phyloP scores from a whole-genome alignment of 2,113 vertebrate species.

The Semnopithecus entellus region DNA sequence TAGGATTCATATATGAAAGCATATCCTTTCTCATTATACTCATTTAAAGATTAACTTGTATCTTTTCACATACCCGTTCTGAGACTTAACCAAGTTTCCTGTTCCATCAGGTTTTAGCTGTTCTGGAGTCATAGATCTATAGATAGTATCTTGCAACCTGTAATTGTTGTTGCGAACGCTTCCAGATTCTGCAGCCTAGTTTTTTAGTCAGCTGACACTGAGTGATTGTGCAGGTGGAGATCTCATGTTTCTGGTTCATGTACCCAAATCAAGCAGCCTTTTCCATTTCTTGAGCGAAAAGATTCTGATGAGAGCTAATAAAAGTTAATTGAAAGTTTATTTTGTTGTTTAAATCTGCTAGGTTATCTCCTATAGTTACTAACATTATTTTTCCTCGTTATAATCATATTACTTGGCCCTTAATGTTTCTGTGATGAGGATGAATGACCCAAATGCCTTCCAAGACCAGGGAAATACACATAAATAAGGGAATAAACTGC shows the following conservation, averaged over 20 bases:
- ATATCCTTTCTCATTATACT: background rate
- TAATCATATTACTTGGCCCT: background rate
- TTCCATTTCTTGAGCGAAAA: background rate
- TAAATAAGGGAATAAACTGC: background rate
- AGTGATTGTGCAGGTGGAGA: background rate
- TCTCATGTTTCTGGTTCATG: background rate
- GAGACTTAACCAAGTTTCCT: background rate
- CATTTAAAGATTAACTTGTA: background rate
- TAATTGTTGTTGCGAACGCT: background rate
- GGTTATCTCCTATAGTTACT: background rate
- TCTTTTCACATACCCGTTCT: background rate
- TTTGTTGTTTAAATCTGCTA: constrained; percentile 2
- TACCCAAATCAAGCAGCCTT: background rate
- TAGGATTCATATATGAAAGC: background rate
- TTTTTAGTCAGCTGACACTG: background rate
- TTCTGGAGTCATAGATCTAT: background rate
- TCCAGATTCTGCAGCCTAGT: background rate
- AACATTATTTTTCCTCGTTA: background rate
- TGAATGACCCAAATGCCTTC: background rate
- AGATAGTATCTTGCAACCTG: background rate
- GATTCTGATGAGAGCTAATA: background rate
- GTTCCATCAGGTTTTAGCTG: background rate
- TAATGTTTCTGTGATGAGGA: background rate
- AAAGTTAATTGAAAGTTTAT: background rate
- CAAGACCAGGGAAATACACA: background rate